Base-by-base conservation (phyloP, 1,140 invertebrate genomes). In the Drosophila pseudoananassae region DNA sequence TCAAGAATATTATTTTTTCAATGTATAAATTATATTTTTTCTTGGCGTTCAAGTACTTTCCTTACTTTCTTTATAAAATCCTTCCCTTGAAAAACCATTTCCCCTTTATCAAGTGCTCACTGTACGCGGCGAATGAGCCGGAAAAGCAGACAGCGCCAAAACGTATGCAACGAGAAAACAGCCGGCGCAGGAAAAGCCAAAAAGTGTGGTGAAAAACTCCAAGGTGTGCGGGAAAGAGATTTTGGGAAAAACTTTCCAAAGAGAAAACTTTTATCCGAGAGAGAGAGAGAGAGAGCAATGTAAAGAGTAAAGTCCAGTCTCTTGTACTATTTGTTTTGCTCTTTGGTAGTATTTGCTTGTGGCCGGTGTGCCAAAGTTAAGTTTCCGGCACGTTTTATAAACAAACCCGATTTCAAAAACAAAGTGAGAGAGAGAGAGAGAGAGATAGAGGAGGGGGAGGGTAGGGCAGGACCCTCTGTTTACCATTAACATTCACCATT, bases 341-440 rank as follows among this genome's bases (percentile, higher is more conserved):
- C 60, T 68, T 60, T 59, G 47, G n/a, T 2, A 27, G 56, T 88
- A 69, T 69, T 78, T 76, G 70, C 46, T 50, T 88, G 82, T 65
- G 83, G 78, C 56, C 70, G 65, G 50, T 49, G 50, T 49, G 55
- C 45, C 54, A 61, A 69, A 76, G 78, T 83, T 89, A 74, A 88
- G 64, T 77, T 89, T 88, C 79, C 84, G 83, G 82, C 78, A 82
- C 75, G 84, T 79, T 79, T 87, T 89, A 88, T 88, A 88, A 88
- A 88, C 83, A 88, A 88, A 88, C 83, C 76, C 50, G 78, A 77
- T 72, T 69, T 58, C 54, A 25, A n/a, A n/a, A n/a, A 20, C 38
- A 47, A 15, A 47, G 25, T 14, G 20, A 49, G 1, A 3, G 46
- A 64, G 3, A 4, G 5, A 10, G 47, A 33, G n/a, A 8, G 4